These are phyloP conservation scores for Cosmorhoe ocellata DNA, from an alignment of 2,888 invertebrate species.

Conservation along the genomic window DNA sequence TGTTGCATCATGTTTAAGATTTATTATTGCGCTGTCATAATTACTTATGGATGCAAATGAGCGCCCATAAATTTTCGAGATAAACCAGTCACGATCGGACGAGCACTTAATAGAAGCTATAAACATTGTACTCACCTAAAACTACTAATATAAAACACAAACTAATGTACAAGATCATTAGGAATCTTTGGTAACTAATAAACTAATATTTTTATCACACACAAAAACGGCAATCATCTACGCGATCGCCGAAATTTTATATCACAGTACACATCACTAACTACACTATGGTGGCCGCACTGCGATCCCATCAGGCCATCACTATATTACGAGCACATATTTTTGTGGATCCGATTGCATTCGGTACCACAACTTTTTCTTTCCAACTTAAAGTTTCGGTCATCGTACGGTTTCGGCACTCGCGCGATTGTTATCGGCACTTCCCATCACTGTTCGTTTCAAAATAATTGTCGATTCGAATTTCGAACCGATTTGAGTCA, in stretches of 20 bases:
- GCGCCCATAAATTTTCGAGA: constrained; percentile 54
- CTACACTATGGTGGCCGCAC: constrained; percentile 74
- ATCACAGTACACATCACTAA: constrained; percentile 81
- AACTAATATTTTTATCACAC: constrained; percentile 77
- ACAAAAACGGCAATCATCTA: constrained; percentile 75
- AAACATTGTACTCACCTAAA: constrained; percentile 71
- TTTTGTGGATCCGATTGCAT: constrained; percentile 72
- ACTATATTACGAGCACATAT: constrained; percentile 73
- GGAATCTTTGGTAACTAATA: constrained; percentile 82
- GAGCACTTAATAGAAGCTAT: constrained; percentile 35
- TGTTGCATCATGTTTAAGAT: constrained; percentile 38
- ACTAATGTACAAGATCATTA: constrained; percentile 82
- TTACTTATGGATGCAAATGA: constrained; percentile 54
- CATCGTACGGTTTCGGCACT: constrained; percentile 62
- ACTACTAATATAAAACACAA: constrained; percentile 82
- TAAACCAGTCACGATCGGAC: constrained; percentile 40
- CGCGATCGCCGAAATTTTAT: constrained; percentile 74
- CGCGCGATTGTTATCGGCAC: constrained; percentile 41
- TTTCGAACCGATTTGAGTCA: constrained; percentile 58
- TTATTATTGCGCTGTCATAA: constrained; percentile 46
- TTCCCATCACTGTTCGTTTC: constrained; percentile 60
- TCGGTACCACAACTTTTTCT: constrained; percentile 75
- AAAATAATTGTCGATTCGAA: constrained; percentile 43
- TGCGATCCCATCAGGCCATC: constrained; percentile 80
- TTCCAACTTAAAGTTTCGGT: constrained; percentile 72